Conservation (phyloP, 2,797 vertebrate genomes). For the Sebastolobus altivelis region DNA sequence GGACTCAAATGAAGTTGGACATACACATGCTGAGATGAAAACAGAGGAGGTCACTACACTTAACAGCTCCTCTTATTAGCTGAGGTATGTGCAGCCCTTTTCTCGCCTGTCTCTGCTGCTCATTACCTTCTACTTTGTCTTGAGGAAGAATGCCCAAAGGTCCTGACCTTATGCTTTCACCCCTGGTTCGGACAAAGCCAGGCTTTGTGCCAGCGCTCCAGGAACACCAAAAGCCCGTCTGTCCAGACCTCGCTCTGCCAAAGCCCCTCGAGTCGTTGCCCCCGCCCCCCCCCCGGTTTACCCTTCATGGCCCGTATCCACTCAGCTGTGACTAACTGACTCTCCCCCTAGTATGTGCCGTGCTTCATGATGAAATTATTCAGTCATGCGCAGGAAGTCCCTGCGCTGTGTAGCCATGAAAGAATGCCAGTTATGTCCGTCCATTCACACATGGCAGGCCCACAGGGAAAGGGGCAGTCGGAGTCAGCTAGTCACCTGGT, state of each 20-base stretch:
- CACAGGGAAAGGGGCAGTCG: conserved; percentile 27
- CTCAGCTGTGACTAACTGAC: conserved; percentile 82
- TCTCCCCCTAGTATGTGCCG: conserved; percentile 71
- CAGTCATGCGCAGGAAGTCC: conserved; percentile 80
- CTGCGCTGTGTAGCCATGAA: conserved; percentile 64
- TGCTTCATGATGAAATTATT: conserved; percentile 84
- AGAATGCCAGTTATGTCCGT: conserved; percentile 76
- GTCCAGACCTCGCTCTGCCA: conserved; percentile 49
- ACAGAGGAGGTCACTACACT: background rate
- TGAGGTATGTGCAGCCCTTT: conserved; percentile 22
- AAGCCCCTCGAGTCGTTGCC: conserved; percentile 59
- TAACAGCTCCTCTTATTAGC: conserved; percentile 15
- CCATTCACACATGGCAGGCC: conserved; percentile 50
- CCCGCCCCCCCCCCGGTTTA: conserved; percentile 63
- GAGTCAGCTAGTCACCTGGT: conserved; percentile 54
- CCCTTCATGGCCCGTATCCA: conserved; percentile 68
- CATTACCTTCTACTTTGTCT: conserved; percentile 61
- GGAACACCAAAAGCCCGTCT: conserved; percentile 50
- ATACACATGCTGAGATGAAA: background rate
- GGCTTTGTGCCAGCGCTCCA: conserved; percentile 70
- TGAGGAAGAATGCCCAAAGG: conserved; percentile 57
- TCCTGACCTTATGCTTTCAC: conserved; percentile 55
- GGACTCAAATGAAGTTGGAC: conserved; percentile 8
- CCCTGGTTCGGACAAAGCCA: conserved; percentile 64
- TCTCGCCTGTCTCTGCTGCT: conserved; percentile 32